Conservation (phyloP, 2,888 invertebrate genomes). For the Arge pagana region DNA sequence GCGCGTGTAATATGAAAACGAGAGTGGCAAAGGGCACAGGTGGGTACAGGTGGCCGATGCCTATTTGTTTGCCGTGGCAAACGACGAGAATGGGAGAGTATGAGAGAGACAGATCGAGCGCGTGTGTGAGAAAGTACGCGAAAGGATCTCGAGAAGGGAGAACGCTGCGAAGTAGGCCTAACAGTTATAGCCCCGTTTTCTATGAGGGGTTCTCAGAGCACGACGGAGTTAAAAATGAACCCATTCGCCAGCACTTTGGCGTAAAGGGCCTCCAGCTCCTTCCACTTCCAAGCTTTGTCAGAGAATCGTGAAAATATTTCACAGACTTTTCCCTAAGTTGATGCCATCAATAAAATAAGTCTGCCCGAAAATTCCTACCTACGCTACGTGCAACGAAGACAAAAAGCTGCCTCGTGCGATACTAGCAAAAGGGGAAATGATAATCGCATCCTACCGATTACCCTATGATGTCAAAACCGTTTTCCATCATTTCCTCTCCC, state of each 20-base stretch:
- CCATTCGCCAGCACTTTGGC: constrained; percentile 50
- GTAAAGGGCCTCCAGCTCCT: constrained; percentile 34
- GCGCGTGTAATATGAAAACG: too few species aligned
- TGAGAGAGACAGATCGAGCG: constrained; percentile 19
- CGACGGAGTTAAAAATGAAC: constrained; percentile 46
- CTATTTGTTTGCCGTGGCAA: too few species aligned
- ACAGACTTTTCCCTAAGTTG: constrained; percentile 36
- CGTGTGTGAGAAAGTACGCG: constrained; percentile 16
- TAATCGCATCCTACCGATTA: too few species aligned
- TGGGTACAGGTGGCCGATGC: constrained; percentile 11
- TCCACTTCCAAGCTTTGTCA: constrained; percentile 37
- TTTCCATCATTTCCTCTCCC: too few species aligned
- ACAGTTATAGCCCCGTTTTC: constrained; percentile 18
- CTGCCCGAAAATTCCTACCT: constrained; percentile 9
- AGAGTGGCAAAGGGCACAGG: too few species aligned
- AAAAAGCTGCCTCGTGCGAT: too few species aligned
- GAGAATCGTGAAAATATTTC: constrained; percentile 51
- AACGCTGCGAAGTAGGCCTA: constrained; percentile 28
- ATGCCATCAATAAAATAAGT: constrained; percentile 43
- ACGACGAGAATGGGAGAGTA: constrained; percentile 13
- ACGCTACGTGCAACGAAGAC: constrained; percentile 5
- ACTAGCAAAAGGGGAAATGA: too few species aligned
- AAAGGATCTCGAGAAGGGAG: constrained; percentile 5
- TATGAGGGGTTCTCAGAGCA: constrained; percentile 5
- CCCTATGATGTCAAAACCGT: too few species aligned